A percentile compares a stretch with the other conserved stretches of the same genome.
phyloP scores from a whole-genome alignment of 2,113 vertebrate genomes.

The Campylomormyrus tamandua region DNA sequence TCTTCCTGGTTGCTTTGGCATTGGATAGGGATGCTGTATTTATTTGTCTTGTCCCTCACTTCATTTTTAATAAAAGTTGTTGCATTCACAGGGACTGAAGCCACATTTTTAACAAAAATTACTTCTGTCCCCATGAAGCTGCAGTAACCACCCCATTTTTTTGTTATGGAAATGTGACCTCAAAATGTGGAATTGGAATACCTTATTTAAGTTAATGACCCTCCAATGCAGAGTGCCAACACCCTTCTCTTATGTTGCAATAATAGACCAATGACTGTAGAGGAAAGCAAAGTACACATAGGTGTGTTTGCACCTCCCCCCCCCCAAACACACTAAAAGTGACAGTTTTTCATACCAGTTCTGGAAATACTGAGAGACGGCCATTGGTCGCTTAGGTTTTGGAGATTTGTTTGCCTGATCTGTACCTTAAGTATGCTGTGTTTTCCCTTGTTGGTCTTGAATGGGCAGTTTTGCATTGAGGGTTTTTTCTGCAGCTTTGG shows the following conservation, averaged over 20 bases:
- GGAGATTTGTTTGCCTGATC: background rate
- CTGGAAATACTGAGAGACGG: background rate
- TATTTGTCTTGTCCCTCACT: background rate
- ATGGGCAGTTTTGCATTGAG: background rate
- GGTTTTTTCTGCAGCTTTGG: background rate
- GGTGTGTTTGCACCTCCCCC: background rate
- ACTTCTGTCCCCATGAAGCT: background rate
- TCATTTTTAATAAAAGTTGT: background rate
- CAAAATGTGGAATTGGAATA: background rate
- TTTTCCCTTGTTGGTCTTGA: background rate
- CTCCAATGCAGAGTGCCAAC: background rate
- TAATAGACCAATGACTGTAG: background rate
- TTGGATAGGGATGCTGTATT: background rate
- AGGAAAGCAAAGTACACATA: background rate
- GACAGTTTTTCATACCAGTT: background rate
- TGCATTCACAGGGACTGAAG: background rate
- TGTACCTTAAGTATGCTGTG: background rate
- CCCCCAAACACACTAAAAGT: background rate
- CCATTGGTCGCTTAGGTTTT: background rate
- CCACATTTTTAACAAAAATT: background rate
- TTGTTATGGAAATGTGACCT: background rate
- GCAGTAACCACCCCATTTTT: background rate
- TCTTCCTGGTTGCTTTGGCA: background rate
- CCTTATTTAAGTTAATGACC: background rate
- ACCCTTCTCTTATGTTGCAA: background rate